These are phyloP conservation scores for Alviniconcha marisindica DNA, from an alignment of 1,140 invertebrate genomes.

Conservation along the genomic window DNA sequence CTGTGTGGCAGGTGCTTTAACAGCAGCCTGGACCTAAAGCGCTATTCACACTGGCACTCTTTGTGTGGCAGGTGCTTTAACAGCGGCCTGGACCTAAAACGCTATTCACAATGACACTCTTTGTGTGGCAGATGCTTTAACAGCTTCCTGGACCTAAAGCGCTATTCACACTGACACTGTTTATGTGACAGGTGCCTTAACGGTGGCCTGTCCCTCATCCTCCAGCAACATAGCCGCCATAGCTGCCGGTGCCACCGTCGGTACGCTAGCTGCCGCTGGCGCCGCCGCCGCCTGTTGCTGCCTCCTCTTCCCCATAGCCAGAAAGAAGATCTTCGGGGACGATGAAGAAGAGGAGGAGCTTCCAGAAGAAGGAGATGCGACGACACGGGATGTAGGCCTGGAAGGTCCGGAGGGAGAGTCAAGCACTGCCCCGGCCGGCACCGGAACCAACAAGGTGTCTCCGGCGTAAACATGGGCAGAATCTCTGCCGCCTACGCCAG, in stretches of 20 bases:
- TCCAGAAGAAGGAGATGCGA: background rate
- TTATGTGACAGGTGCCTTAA: background rate
- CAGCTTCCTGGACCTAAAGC: background rate
- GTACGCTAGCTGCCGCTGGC: background rate
- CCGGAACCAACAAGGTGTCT: background rate
- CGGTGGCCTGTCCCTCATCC: background rate
- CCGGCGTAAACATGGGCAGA: background rate
- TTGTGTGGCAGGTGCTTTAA: too few relatives aligned
- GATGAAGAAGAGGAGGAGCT: background rate
- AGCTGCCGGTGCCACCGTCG: background rate
- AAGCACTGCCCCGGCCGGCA: background rate
- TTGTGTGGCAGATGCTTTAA: too few relatives aligned
- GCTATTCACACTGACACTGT: too few relatives aligned
- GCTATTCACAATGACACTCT: too few relatives aligned
- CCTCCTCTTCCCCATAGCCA: background rate
- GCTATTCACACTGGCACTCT: background rate
- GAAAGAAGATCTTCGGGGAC: conserved; percentile 7
- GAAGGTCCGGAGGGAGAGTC: background rate
- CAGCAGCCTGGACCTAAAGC: background rate
- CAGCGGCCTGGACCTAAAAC: too few relatives aligned
- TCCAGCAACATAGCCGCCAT: background rate
- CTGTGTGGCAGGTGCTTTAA: background rate
- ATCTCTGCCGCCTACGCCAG: too few relatives aligned
- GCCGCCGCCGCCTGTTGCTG: conserved; percentile 2
- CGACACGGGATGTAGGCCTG: background rate